phyloP scores from a whole-genome alignment of 2,113 vertebrate species.

The Neodontobutis hainanensis region DNA sequence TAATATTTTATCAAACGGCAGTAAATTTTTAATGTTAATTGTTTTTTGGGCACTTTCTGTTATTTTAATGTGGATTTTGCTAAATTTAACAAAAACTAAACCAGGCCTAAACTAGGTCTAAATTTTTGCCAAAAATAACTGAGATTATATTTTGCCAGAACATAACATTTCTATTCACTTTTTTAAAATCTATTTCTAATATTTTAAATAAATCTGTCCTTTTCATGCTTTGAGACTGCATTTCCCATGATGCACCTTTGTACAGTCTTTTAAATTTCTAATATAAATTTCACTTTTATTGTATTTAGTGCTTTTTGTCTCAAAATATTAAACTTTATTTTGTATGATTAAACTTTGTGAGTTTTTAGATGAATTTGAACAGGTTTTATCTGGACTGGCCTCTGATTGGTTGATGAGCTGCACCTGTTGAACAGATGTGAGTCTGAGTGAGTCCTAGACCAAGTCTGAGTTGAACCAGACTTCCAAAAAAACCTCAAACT shows the following conservation, averaged over 20 bases:
- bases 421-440: neutral
- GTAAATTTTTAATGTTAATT: neutral
- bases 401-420: constrained; percentile 7
- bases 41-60: too few species aligned
- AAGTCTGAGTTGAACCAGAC: neutral
- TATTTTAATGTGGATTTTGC: too few species aligned
- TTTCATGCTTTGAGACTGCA: neutral
- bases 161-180: neutral
- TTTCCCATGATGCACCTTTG: constrained; percentile 5
- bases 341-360: too few species aligned
- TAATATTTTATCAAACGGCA: neutral
- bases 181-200: too few species aligned
- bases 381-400: neutral
- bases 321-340: too few species aligned
- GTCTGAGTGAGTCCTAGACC: neutral
- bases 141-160: neutral
- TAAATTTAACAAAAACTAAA: too few species aligned
- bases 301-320: neutral
- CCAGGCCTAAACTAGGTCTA: too few species aligned
- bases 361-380: too few species aligned
- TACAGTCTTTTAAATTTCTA: neutral
- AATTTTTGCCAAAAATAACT: neutral
- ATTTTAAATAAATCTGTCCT: neutral
- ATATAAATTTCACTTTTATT: neutral
- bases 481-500: neutral